Base-by-base conservation (phyloP, 1,140 invertebrate species). In the Battus philenor region DNA sequence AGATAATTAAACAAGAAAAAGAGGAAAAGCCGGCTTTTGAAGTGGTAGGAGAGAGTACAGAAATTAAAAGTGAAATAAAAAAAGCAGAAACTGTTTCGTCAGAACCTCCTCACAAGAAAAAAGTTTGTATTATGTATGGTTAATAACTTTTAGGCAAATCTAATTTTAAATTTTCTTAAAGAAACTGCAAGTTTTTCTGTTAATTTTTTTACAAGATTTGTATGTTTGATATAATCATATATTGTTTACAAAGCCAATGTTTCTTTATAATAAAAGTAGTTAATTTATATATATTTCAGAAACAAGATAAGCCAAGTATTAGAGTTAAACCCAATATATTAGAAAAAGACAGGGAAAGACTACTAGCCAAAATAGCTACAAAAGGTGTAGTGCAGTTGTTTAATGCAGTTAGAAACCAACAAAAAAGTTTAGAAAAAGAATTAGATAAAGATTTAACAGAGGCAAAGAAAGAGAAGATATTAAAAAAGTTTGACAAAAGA, bases 361-460 rank as follows among this genome's bases (percentile, higher is more conserved):
- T 88, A 30, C 75, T 97, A 39, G 87, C 91, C 17, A 95, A 93
- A 88, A 94, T 97, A 58, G 95, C 95, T 9, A 96, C 94, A 45
- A 95, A 93, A 71, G 96, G 95, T 68, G 94, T 97, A 2, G 94
- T 97, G 0, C 94, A 97, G 74, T 84, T 98, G 53, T 98, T 97
- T 57, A 97, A 97, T 89, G 93, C 95, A 12, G 95, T 97, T 0
- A 90, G 89, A 67, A 89, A 92, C 56, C 95, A 97, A 80, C 95
- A 97, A 76, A 93, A 91, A 72, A 89, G 90, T 36, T 86, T 96
- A 34, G 89, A 93, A 36, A 89, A 89, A 38, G 91, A 95, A 79
- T 71, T 97, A 48, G 83, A 90, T 27, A 94, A 90, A 32, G 93
- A 94, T 16, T 88, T 91, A n/a, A 87, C 94, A 16, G 93, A 95